Evolutionary conservation across 1,140 invertebrate genomes (phyloP), one percentile per base, ranked within the genome.

Genomic region (Drosophila athabasca): DNA sequence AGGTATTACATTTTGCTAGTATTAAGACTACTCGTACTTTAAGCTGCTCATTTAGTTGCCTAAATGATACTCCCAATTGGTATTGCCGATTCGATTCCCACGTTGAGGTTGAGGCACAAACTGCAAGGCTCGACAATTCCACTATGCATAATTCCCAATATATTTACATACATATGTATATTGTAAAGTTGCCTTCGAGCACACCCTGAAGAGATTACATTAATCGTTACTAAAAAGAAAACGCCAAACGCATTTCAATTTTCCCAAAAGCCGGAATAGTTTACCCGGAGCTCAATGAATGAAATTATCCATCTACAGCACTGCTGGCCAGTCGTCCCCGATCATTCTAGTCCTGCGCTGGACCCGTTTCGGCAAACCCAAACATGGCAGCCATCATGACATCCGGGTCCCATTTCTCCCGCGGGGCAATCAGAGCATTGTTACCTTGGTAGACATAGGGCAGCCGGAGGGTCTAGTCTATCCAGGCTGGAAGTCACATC

Each of bases 381-480:
- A 95, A 96, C 85, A 96, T 94, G 17, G 95, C 96, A 13, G 91
- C 57, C 50, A 78, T n/a, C 41, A 92, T 39, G 92, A 93, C 54
- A 93, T 92, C 19, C 92, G 91, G 41, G 93, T 93, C 54, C 94
- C 92, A 26, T 49, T 84, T 94, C 61, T 93, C 93, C 0, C 95
- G 95, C 15, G 95, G 93, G 3, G 94, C 92, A 80, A 96, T 94
- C 0, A 94, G 92, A 6, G 95, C 95, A 61, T 95, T 93, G 69
- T 97, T 96, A 52, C 95, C 95, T 72, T 95, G 94, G 92, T 97
- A 98, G 39, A 97, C 94, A 92, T 95, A 97, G 91, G 98, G 98
- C 57, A 99, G 92, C 62, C 98, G 93, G 11, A 99, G 93, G 54
- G 99, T 94, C 98, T 98, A 99, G 92, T n/a, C n/a, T n/a, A n/a